phyloP scores from a whole-genome alignment of 2,888 invertebrate genomes.

The Tachystola acroxantha region DNA sequence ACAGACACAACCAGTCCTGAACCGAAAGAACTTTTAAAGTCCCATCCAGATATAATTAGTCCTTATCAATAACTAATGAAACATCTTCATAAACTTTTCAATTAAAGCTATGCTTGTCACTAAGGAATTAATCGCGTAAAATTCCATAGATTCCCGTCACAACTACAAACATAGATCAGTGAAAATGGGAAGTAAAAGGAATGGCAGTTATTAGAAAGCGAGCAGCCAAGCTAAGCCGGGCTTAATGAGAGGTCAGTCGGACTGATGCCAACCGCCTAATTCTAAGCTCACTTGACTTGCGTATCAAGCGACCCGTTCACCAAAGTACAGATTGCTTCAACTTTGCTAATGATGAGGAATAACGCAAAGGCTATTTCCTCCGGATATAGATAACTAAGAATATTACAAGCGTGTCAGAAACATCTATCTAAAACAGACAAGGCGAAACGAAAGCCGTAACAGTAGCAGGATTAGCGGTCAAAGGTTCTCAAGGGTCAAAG shows the following conservation, averaged over 20 bases:
- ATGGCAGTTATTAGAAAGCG: conserved; percentile 9
- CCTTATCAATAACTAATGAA: no score
- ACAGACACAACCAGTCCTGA: no score
- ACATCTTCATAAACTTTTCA: no score
- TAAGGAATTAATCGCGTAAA: no score
- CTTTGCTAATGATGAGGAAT: conserved; percentile 2
- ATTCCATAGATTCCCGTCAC: background rate
- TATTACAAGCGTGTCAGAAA: conserved; percentile 8
- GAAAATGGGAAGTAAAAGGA: conserved; percentile 1
- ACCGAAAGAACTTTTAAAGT: no score
- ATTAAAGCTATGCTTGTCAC: no score
- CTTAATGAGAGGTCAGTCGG: conserved; percentile 20
- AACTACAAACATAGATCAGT: conserved; percentile 2
- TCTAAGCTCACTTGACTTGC: conserved; percentile 9
- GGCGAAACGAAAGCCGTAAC: background rate
- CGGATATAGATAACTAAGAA: background rate
- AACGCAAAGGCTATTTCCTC: background rate
- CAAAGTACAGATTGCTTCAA: background rate
- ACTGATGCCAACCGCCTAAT: conserved; percentile 7
- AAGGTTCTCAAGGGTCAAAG: conserved; percentile 30
- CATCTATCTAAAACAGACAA: conserved; percentile 8
- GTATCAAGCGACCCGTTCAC: background rate
- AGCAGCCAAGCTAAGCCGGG: conserved; percentile 16
- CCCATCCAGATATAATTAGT: no score
- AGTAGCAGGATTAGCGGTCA: conserved; percentile 20